A percentile compares a stretch with the other conserved stretches of the same genome.
These are phyloP conservation scores for Grus americana DNA, from an alignment of 2,113 vertebrate species.

Conservation along the genomic window DNA sequence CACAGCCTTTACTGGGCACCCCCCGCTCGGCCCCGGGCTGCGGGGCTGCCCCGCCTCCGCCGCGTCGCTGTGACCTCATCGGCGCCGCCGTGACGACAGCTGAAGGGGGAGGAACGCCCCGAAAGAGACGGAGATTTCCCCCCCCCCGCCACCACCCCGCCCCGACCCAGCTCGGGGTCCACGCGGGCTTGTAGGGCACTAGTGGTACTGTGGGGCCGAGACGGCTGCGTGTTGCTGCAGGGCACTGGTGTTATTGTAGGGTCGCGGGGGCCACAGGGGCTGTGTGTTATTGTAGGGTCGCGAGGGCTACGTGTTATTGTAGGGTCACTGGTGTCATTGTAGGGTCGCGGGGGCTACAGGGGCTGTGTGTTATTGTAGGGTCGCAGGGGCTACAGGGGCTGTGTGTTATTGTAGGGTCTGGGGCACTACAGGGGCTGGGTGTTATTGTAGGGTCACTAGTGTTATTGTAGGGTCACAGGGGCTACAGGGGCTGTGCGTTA, in stretches of 20 bases:
- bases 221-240: background rate
- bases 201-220: background rate
- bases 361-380: accelerated
- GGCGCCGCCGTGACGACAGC: background rate
- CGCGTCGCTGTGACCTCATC: background rate
- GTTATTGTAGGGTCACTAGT: background rate
- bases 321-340: background rate
- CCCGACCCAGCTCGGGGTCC: no score
- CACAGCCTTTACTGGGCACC: slow-evolving; percentile 1
- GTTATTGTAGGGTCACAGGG: accelerated
- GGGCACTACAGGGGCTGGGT: background rate
- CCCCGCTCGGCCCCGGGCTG: background rate
- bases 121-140: background rate
- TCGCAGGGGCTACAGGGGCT: background rate
- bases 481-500: background rate
- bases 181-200: no score
- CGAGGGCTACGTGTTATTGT: background rate
- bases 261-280: background rate
- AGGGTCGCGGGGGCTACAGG: background rate
- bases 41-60: background rate
- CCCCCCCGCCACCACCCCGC: no score
- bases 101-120: no score
- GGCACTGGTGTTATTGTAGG: background rate
- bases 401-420: background rate
- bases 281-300: background rate